Evolutionary conservation across 2,113 vertebrate species (phyloP), one percentile per base, ranked within the genome.

Genomic region (Stomatorhinus ivindoensis): DNA sequence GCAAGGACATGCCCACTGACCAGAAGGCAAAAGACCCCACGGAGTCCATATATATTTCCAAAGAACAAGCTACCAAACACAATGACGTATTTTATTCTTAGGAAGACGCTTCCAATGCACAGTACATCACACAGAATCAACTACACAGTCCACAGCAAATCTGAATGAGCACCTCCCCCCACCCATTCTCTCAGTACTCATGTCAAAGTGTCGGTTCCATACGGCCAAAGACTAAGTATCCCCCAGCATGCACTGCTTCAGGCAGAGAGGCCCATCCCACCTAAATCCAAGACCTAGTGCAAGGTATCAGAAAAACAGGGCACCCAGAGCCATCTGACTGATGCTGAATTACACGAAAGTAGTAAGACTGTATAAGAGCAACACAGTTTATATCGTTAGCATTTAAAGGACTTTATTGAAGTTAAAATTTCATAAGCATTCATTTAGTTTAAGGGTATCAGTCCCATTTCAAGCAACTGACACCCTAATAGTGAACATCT

Each of bases 341-440:
- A 27, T 47, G 48, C 42, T 11, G 11, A 88, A 80, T 55, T 47
- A 84, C 35, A 83, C 42, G 82, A 55, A 53, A 47, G 55, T 13
- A 44, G 27, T 24, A 83, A 39, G 55, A 39, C 13, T 51, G 35
- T 17, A 48, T 55, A 87, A 42, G 89, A 88, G 87, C 61, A 90
- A 42, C n/a, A 86, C 88, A 61, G 44, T 47, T 80, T 47, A 88
- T 90, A 83, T 84, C 3, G 47, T 90, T 90, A 85, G 88, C 76
- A 88, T 58, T 88, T 90, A 90, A 88, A 90, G 87, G 83, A 15
- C 61, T 50, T 76, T 76, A 84, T 83, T 88, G 76, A 87, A 51
- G 39, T 87, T 90, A 83, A 47, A 90, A 83, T 53, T 83, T 87
- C 6, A 76, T 90, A 76, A 27, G 19, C 86, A 80, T 87, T 76